Conservation (phyloP, 2,113 vertebrate species). For the Neodontobutis hainanensis region DNA sequence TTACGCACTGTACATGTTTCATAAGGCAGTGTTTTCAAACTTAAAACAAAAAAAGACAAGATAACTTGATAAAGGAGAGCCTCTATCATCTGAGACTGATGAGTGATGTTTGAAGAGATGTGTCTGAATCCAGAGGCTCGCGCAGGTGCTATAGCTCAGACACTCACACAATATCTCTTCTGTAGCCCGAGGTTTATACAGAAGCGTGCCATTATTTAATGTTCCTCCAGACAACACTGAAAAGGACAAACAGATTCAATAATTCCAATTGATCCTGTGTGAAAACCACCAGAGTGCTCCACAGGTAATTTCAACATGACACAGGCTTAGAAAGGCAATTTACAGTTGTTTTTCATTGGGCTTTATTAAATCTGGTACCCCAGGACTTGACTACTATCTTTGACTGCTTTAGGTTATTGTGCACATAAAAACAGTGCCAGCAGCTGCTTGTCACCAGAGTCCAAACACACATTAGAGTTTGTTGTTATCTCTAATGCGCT, state of each 20-base stretch:
- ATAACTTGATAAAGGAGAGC: too few species aligned
- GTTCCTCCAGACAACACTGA: conserved; percentile 39
- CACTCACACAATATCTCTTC: conserved; percentile 17
- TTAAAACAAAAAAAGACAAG: too few species aligned
- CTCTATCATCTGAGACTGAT: too few species aligned
- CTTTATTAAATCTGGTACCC: conserved; percentile 53
- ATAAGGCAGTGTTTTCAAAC: too few species aligned
- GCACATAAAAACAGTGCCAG: conserved; percentile 58
- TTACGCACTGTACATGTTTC: too few species aligned
- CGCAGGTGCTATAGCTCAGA: neutral
- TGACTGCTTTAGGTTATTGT: conserved; percentile 59
- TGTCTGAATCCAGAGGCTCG: neutral
- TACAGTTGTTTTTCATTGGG: conserved; percentile 59
- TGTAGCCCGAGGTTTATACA: conserved; percentile 35
- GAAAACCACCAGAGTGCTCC: conserved; percentile 50
- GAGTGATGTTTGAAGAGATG: conserved; percentile 1
- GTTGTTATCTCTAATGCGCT: conserved; percentile 42
- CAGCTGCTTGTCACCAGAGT: conserved; percentile 26
- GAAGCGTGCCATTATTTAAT: conserved; percentile 21
- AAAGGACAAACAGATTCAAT: conserved; percentile 35
- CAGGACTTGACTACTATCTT: conserved; percentile 44
- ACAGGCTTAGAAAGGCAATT: conserved; percentile 61
- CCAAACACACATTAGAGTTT: conserved; percentile 36
- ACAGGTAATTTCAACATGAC: conserved; percentile 56
- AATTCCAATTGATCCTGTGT: conserved; percentile 31